Evolutionary conservation across 1,140 invertebrate genomes (phyloP).

Genomic region (Chymomyza costata): DNA sequence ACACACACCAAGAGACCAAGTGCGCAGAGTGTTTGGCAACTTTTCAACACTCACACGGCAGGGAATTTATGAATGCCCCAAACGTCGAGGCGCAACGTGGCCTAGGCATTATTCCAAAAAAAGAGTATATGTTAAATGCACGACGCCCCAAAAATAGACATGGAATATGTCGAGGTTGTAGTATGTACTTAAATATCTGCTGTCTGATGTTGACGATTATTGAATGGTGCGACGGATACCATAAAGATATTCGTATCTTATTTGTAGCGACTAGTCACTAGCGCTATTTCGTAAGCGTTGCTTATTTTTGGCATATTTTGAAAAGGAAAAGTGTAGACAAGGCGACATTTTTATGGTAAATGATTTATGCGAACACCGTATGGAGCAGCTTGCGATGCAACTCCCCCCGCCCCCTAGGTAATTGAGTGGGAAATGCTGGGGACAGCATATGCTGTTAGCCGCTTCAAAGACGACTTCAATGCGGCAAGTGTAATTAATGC

Average conservation of each 20-base stretch:
- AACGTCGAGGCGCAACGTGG: constrained; percentile 13
- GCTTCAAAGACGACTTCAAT: constrained; percentile 62
- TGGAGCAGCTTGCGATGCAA: constrained; percentile 38
- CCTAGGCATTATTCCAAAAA: constrained; percentile 61
- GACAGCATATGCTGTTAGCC: constrained; percentile 48
- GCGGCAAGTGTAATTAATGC: constrained; percentile 70
- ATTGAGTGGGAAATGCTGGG: constrained; percentile 64
- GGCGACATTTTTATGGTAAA: constrained; percentile 69
- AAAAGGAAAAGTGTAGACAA: constrained; percentile 69
- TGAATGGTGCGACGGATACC: constrained; percentile 34
- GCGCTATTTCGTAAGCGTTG: constrained; percentile 65
- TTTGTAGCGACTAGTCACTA: no score
- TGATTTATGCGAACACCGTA: constrained; percentile 58
- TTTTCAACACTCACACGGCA: constrained; percentile 63
- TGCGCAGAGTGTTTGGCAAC: constrained; percentile 24
- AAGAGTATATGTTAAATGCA: constrained; percentile 59
- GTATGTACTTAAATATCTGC: constrained; percentile 37
- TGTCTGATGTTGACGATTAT: constrained; percentile 60
- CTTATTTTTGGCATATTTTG: constrained; percentile 67
- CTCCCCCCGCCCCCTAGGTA: constrained; percentile 54
- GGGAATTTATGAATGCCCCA: constrained; percentile 63
- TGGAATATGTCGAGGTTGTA: constrained; percentile 47
- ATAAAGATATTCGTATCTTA: constrained; percentile 29
- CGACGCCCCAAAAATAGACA: constrained; percentile 67
- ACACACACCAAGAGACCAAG: constrained; percentile 6